phyloP scores from a whole-genome alignment of 92 coral and sea anemone genomes.

The Hydrozoanthus gracilis region DNA sequence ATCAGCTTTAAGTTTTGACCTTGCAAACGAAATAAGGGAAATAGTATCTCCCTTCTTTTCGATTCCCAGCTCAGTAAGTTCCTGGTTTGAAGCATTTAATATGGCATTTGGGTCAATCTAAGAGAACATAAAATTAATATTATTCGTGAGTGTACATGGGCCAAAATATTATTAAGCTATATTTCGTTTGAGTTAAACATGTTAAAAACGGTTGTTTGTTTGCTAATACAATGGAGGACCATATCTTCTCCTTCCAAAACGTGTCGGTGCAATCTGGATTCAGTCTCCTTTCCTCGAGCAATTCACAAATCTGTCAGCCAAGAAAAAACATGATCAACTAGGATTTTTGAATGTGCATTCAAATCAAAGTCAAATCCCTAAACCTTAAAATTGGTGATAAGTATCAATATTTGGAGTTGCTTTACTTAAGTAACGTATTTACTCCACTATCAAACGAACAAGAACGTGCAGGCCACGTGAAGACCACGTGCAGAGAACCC shows the following conservation, averaged over 20 bases:
- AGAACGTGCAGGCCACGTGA: neutral
- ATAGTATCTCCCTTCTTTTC: slow-evolving; percentile 26
- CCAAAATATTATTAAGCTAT: slow-evolving; percentile 35
- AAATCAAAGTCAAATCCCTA: slow-evolving; percentile 32
- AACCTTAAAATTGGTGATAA: slow-evolving; percentile 15
- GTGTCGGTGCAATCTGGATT: slow-evolving; percentile 34
- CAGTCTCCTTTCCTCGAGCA: slow-evolving; percentile 28
- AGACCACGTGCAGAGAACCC: slow-evolving; percentile 11
- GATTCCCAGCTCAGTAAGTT: slow-evolving; percentile 38
- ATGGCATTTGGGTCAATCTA: slow-evolving; percentile 42
- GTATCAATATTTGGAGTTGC: neutral
- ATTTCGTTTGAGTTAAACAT: slow-evolving; percentile 36
- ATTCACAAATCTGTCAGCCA: slow-evolving; percentile 2
- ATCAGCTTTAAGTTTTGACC: slow-evolving; percentile 29
- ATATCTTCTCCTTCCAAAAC: slow-evolving; percentile 41
- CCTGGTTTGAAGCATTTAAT: slow-evolving; percentile 38
- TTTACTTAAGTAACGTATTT: neutral
- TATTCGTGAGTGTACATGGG: slow-evolving; percentile 31
- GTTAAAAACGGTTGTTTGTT: slow-evolving; percentile 33
- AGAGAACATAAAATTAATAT: slow-evolving; percentile 34
- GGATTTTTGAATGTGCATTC: slow-evolving; percentile 1
- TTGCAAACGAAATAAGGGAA: slow-evolving; percentile 38
- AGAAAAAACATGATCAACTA: neutral
- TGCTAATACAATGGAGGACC: slow-evolving; percentile 30
- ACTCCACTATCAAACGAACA: too few relatives aligned